Conservation (phyloP, 2,797 vertebrate genomes). For the Anas bernieri region DNA sequence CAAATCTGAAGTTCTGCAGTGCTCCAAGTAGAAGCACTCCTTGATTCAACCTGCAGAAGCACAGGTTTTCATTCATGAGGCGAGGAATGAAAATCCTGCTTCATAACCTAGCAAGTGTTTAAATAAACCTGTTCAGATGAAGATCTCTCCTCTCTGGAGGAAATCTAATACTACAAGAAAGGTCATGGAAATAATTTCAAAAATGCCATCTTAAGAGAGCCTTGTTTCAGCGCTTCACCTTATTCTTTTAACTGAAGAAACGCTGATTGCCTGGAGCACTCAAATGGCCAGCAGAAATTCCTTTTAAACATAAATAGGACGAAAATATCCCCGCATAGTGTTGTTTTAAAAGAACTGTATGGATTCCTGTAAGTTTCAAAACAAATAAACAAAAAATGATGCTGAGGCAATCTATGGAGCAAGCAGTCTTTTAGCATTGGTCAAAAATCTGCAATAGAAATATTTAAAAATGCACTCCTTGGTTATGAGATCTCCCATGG, state of each 20-base stretch:
- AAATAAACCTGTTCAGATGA: constrained; percentile 34
- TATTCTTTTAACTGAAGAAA: neutral
- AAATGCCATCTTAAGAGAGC: neutral
- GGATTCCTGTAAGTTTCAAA: neutral
- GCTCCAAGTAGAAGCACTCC: neutral
- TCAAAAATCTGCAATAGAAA: constrained; percentile 18
- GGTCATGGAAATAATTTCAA: neutral
- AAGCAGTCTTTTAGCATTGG: neutral
- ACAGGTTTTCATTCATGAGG: constrained; percentile 34
- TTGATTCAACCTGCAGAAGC: constrained; percentile 22
- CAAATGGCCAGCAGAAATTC: neutral
- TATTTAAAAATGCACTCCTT: constrained; percentile 3
- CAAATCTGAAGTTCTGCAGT: neutral
- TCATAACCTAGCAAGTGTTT: constrained; percentile 19
- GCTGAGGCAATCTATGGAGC: neutral
- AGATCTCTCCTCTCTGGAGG: constrained; percentile 7
- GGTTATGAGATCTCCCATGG: constrained; percentile 9
- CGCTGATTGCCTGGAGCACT: neutral
- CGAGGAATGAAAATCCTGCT: constrained; percentile 30
- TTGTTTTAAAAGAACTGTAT: neutral
- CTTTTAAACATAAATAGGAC: neutral
- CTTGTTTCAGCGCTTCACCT: constrained; percentile 7
- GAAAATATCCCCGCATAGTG: neutral
- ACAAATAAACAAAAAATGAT: neutral
- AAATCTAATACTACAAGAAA: neutral